A percentile compares a stretch with the other conserved stretches of the same genome.
Conservation (phyloP, 1,140 invertebrate genomes). For the Meloidogyne floridensis region DNA sequence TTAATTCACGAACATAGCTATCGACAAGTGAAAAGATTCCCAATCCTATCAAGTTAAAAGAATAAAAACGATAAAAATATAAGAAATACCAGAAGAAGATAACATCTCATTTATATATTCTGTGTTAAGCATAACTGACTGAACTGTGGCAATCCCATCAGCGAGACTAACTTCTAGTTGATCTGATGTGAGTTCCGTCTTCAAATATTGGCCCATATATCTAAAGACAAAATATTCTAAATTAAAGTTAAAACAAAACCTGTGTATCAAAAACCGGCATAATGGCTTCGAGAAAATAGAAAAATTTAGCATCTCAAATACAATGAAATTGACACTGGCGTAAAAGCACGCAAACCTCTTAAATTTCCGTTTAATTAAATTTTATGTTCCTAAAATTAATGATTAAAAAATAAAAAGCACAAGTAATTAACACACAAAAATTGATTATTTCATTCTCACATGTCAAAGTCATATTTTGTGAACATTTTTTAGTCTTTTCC, state of each 20-base stretch:
- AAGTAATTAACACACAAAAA: too few species aligned
- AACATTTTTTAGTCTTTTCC: too few species aligned
- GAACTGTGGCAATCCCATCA: conserved; percentile 45
- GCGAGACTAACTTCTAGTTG: conserved; percentile 42
- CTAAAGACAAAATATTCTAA: conserved; percentile 17
- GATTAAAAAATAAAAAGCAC: too few species aligned
- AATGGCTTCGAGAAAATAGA: conserved; percentile 51
- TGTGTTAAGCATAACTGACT: conserved; percentile 44
- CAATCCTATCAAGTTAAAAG: conserved; percentile 7
- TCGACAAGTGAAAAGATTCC: conserved; percentile 35
- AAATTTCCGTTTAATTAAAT: too few species aligned
- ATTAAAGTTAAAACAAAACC: conserved; percentile 13
- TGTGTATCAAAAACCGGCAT: conserved; percentile 52
- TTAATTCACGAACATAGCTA: conserved; percentile 45
- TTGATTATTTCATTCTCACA: too few species aligned
- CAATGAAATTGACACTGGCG: background rate
- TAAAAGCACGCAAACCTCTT: too few species aligned
- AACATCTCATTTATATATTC: conserved; percentile 41
- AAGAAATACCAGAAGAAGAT: background rate
- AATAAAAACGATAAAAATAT: background rate
- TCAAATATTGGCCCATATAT: conserved; percentile 56
- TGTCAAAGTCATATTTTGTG: too few species aligned
- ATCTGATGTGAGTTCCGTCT: conserved; percentile 43
- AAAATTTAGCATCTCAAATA: conserved; percentile 38
- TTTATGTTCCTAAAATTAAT: too few species aligned